Conservation (phyloP, 2,888 invertebrate species). For the Neoascia interrupta region DNA sequence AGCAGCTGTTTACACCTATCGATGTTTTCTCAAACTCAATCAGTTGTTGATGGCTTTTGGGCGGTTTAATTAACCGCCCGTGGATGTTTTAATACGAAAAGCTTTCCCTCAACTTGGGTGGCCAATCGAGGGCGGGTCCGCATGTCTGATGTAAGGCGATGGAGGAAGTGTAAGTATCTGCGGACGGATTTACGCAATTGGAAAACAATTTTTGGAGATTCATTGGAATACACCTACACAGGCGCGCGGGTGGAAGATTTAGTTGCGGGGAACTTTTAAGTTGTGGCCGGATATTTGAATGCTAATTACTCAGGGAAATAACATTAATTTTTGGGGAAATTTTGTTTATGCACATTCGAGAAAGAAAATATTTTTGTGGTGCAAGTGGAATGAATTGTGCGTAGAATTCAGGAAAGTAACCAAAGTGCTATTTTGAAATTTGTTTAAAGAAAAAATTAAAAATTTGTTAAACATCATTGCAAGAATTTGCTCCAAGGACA, state of each 20-base stretch:
- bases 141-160: constrained; percentile 5
- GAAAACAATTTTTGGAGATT: constrained; percentile 5
- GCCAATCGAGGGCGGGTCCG: constrained; percentile 22
- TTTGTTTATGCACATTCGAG: constrained; percentile 20
- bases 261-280: constrained; percentile 10
- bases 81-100: constrained; percentile 31
- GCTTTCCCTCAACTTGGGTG: constrained; percentile 46
- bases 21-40: constrained; percentile 56
- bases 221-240: too few relatives aligned
- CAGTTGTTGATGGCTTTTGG: constrained; percentile 56
- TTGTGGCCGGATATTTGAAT: constrained; percentile 40
- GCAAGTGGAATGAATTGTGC: neutral
- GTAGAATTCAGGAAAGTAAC: neutral
- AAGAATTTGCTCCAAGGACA: too few relatives aligned
- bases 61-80: constrained; percentile 55
- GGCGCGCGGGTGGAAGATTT: neutral
- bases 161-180: constrained; percentile 30
- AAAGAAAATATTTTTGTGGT: neutral
- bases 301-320: constrained; percentile 4
- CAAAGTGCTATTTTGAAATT: neutral
- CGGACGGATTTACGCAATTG: constrained; percentile 34
- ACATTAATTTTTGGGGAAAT: neutral
- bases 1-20: constrained; percentile 46
- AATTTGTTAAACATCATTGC: too few relatives aligned
- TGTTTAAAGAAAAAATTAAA: neutral